A percentile compares a stretch with the other conserved stretches of the same genome.
Evolutionary conservation across 2,888 invertebrate genomes (phyloP).

Genomic region (Oxytorus armatus): DNA sequence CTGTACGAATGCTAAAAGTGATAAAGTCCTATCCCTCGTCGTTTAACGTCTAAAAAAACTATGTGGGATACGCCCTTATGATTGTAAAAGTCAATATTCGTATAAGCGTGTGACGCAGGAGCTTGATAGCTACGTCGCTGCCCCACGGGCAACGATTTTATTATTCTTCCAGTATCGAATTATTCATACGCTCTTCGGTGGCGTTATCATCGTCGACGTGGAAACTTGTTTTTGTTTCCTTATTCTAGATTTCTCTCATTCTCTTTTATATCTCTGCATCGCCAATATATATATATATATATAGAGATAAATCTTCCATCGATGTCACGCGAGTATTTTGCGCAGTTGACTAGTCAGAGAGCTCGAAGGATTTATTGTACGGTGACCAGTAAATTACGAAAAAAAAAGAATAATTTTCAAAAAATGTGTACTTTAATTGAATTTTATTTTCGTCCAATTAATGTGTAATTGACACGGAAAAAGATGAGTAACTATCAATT

Average conservation of each 20-base stretch:
- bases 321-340: too few relatives aligned
- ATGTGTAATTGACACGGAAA: too few relatives aligned
- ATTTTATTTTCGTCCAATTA: too few relatives aligned
- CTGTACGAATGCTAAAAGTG: not conserved
- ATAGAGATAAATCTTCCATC: too few relatives aligned
- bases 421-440: too few relatives aligned
- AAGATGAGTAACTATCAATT: too few relatives aligned
- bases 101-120: slow-evolving; percentile 5
- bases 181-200: slow-evolving; percentile 41
- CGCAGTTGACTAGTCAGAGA: too few relatives aligned
- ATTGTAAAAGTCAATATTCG: not conserved
- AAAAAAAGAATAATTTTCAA: too few relatives aligned
- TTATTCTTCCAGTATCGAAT: slow-evolving; percentile 51
- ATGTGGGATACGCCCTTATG: not conserved
- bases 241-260: not conserved
- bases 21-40: not conserved
- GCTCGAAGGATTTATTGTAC: too few relatives aligned
- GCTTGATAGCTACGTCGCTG: slow-evolving; percentile 10
- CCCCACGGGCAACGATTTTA: slow-evolving; percentile 44
- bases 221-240: slow-evolving; percentile 5
- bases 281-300: too few relatives aligned
- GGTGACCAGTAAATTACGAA: too few relatives aligned
- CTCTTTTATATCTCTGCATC: not conserved
- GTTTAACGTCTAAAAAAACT: not conserved
- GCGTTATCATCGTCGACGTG: slow-evolving; percentile 24